These are phyloP conservation scores for Thalpophila matura DNA, from an alignment of 2,888 invertebrate species.

Conservation along the genomic window DNA sequence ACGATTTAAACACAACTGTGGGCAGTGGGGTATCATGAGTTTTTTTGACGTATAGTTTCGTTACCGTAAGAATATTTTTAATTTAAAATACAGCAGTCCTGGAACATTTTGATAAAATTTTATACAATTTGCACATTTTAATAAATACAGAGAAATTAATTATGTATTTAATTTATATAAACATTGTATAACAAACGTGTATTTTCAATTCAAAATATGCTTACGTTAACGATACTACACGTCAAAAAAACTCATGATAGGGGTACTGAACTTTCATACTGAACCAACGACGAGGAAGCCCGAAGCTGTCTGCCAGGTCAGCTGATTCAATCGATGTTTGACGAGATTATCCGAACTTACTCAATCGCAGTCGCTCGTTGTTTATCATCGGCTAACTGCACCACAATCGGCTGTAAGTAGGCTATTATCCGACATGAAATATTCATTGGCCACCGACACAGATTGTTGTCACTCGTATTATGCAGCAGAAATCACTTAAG, in stretches of 20 bases:
- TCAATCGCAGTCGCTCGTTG: slow-evolving; percentile 46
- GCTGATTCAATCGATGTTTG: slow-evolving; percentile 45
- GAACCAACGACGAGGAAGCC: slow-evolving; percentile 29
- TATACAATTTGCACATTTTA: too few relatives aligned
- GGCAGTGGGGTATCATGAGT: too few relatives aligned
- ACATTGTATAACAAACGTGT: too few relatives aligned
- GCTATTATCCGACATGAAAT: slow-evolving; percentile 84
- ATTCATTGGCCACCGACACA: slow-evolving; percentile 84
- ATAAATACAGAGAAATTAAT: too few relatives aligned
- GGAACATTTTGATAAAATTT: too few relatives aligned
- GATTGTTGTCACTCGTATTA: slow-evolving; percentile 87
- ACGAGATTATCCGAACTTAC: slow-evolving; percentile 59
- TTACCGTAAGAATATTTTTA: too few relatives aligned
- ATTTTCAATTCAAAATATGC: too few relatives aligned
- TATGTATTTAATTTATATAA: too few relatives aligned
- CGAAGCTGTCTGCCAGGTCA: slow-evolving; percentile 18
- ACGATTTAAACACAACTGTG: slow-evolving; percentile 9
- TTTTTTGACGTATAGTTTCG: too few relatives aligned
- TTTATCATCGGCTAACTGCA: slow-evolving; percentile 69
- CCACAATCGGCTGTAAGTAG: slow-evolving; percentile 78
- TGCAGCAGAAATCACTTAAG: slow-evolving; percentile 83
- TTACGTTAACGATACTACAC: too few relatives aligned
- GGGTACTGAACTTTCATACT: slow-evolving; percentile 8
- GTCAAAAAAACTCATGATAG: too few relatives aligned
- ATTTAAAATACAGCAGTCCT: too few relatives aligned